phyloP scores from a whole-genome alignment of 2,113 vertebrate genomes.

The Microcebus tavaratra region DNA sequence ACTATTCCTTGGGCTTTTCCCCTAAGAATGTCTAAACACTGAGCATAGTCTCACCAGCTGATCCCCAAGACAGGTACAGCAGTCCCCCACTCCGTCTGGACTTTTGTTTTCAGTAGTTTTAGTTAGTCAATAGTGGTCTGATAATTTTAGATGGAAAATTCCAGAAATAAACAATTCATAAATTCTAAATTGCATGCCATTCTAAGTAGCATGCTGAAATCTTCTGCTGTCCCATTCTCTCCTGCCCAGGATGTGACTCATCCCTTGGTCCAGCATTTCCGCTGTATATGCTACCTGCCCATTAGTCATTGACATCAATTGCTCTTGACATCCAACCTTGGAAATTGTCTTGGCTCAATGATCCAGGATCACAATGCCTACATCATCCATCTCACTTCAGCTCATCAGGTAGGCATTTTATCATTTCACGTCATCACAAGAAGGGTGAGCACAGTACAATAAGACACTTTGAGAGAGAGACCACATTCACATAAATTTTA shows the following conservation, averaged over 20 bases:
- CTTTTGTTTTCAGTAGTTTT: neutral
- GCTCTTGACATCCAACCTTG: neutral
- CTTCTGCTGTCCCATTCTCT: neutral
- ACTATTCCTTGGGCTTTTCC: neutral
- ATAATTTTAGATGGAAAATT: neutral
- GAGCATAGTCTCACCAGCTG: neutral
- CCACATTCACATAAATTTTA: neutral
- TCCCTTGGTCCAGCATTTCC: neutral
- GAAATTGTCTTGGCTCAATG: neutral
- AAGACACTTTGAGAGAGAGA: neutral
- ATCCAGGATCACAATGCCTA: neutral
- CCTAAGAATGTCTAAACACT: neutral
- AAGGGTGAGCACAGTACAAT: neutral
- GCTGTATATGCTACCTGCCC: neutral
- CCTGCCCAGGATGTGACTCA: neutral
- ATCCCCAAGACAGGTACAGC: neutral
- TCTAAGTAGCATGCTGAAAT: neutral
- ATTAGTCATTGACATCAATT: neutral
- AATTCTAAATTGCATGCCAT: neutral
- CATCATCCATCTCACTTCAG: neutral
- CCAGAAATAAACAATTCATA: neutral
- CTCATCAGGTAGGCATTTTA: neutral
- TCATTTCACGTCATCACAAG: neutral
- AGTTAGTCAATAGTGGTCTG: neutral
- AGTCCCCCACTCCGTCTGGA: neutral